Conservation (phyloP, 35 echinoderm and acorn worm genomes). For the Diadema setosum region DNA sequence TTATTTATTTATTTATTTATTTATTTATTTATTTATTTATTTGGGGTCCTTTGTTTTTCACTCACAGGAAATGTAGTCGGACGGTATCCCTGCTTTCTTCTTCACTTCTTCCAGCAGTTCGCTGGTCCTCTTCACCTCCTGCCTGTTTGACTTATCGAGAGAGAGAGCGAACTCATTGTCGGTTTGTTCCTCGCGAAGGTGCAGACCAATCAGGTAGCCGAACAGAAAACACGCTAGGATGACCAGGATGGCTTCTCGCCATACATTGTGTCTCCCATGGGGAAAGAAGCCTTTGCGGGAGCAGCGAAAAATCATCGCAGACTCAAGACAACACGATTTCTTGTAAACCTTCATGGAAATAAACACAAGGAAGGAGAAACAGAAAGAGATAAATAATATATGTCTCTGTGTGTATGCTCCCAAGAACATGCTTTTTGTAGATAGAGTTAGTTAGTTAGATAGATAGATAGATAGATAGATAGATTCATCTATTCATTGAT, state of each 20-base stretch:
- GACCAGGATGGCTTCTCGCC: neutral
- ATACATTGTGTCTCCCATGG: neutral
- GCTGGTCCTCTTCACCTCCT: neutral
- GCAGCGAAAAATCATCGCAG: neutral
- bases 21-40: neutral
- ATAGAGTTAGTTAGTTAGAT: no score
- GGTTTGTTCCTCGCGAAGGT: neutral
- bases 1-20: neutral
- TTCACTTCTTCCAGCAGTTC: neutral
- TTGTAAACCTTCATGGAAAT: no score
- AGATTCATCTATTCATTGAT: no score
- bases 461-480: no score
- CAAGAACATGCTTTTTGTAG: no score
- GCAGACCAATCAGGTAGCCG: neutral
- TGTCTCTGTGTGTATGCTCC: no score
- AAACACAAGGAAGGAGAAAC: no score
- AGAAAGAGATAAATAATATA: no score
- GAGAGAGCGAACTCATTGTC: neutral
- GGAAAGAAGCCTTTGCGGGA: neutral
- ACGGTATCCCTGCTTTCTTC: neutral
- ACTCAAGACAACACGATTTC: no score
- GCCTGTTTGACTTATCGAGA: neutral
- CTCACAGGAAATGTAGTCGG: neutral
- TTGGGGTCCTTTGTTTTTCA: neutral
- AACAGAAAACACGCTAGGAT: neutral